Evolutionary conservation across 2,113 vertebrate species (phyloP).

Genomic region (Pachyramphus minor): DNA sequence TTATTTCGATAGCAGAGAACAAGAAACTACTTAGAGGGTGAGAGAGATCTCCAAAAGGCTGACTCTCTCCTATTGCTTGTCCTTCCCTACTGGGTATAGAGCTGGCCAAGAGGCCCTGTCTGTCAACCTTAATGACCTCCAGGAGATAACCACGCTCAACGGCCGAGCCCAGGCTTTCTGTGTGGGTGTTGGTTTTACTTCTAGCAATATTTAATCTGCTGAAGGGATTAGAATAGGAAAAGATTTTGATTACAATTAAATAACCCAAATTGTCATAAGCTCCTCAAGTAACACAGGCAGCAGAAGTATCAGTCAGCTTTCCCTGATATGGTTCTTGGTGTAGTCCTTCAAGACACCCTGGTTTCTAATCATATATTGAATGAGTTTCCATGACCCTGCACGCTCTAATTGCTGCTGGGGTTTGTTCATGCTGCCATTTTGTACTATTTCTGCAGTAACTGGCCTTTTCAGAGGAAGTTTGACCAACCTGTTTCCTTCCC

Average conservation of each 20-base stretch:
- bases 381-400: neutral
- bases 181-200: neutral
- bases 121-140: neutral
- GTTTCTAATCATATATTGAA: neutral
- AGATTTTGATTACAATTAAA: neutral
- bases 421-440: neutral
- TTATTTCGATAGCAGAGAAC: neutral
- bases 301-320: neutral
- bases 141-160: neutral
- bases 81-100: neutral
- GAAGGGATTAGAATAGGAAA: slow-evolving; percentile 15
- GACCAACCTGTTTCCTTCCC: neutral
- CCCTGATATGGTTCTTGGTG: neutral
- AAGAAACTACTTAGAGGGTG: neutral
- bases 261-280: neutral
- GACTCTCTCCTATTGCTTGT: neutral
- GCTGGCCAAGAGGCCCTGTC: neutral
- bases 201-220: neutral
- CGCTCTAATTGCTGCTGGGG: neutral
- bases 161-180: neutral
- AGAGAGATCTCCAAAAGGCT: neutral
- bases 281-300: neutral
- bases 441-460: neutral
- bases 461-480: neutral
- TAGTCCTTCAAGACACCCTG: neutral